Evolutionary conservation across 2,797 vertebrate genomes (phyloP), one percentile per base, ranked within the genome.

Genomic region (Limosa lapponica): DNA sequence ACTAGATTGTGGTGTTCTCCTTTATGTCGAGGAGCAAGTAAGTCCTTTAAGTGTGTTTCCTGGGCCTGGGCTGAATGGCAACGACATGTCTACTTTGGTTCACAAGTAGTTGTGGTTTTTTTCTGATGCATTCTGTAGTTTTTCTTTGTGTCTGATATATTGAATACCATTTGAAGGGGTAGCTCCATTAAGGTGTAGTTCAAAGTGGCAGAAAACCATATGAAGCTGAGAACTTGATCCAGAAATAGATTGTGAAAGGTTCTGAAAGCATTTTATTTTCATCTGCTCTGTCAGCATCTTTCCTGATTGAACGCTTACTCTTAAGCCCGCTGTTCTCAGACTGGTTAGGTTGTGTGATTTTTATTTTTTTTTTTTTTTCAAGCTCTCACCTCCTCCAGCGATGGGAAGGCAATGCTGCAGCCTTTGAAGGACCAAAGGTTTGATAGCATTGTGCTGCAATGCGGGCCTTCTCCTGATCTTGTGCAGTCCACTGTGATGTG

Each of bases 191-290:
- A 89, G 73, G 84, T 93, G 46, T 81, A 83, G 61, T 89, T 95
- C 82, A 91, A 88, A 91, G 91, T 72, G 57, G 43, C 75, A 88
- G 78, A 70, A 85, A 92, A 89, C 34, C 72, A 34, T 57, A 32
- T 69, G 72, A 94, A 78, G 25, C 72, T 66, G 82, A 82, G 85
- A 90, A 83, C 79, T 90, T 67, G n/a, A 78, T 91, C 85, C 91
- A 90, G 85, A 92, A 97, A 95, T 96, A 95, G 89, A 80, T 25
- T 25, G 77, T 94, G 92, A 93, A 94, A 87, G 27, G 43, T 93
- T 94, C 82, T 95, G 77, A 96, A 90, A 88, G 82, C 86, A 70
- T 96, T 95, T 95, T 92, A 79, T 95, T 96, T 96, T 92, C 89
- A 92, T 71, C 71, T 86, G 49, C 61, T 83, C 84, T 89, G 84